Percentiles rank a stretch among this genome's conserved stretches.
Evolutionary conservation across 2,797 vertebrate species (phyloP).

Genomic region (Brachyalestes nurse): DNA sequence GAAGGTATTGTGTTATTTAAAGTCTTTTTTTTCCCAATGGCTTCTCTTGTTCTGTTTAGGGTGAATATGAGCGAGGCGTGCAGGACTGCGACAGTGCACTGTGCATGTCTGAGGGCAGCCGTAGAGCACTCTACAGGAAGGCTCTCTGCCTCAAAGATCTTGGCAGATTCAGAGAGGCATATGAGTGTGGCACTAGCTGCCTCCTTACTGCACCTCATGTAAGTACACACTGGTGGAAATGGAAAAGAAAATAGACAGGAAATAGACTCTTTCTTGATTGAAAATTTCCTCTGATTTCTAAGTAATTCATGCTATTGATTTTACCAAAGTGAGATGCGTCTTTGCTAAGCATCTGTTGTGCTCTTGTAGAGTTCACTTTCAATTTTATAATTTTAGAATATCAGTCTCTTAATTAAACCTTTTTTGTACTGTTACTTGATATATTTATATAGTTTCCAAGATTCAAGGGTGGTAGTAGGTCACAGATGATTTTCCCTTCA

Average conservation of each 20-base stretch:
- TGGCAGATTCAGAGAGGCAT: slow-evolving; percentile 92
- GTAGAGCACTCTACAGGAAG: slow-evolving; percentile 92
- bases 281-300: no score
- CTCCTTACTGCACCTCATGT: slow-evolving; percentile 93
- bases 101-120: slow-evolving; percentile 83
- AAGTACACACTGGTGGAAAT: slow-evolving; percentile 52
- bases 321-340: no score
- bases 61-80: slow-evolving; percentile 89
- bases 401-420: no score
- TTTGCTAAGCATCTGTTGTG: no score
- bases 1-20: neutral
- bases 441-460: no score
- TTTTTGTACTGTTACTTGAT: no score
- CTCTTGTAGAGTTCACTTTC: no score
- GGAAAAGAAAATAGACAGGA: no score
- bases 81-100: slow-evolving; percentile 92
- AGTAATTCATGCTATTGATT: no score
- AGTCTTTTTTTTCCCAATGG: neutral
- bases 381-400: no score
- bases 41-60: slow-evolving; percentile 71
- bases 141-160: slow-evolving; percentile 89
- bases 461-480: neutral
- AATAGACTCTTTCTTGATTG: no score
- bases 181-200: slow-evolving; percentile 93
- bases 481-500: neutral